Base-by-base conservation (phyloP, 2,113 vertebrate genomes). In the Lethenteron camtschaticum region DNA sequence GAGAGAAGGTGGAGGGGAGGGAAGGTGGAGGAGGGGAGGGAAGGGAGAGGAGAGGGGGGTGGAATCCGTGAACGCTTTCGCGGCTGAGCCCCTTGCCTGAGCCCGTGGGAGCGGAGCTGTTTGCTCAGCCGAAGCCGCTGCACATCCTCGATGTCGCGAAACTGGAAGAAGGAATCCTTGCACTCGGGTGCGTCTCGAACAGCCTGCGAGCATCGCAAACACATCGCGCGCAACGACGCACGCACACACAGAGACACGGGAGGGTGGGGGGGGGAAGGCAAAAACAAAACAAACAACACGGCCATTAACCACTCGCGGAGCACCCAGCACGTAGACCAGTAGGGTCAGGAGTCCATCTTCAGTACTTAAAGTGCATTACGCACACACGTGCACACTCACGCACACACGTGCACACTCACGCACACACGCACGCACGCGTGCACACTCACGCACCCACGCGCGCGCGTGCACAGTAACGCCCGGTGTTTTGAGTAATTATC, bases 131-230 rank as follows among this genome's bases (percentile, higher is more conserved):
- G 71, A 70, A 85, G 63, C 71, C 75, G 79, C 76, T 83, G 81
- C 76, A 83, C 76, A 74, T 85, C 82, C 78, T 83, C 75, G 76
- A 85, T 82, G 10, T 82, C 81, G 73, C 83, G 78, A 73, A 85
- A 85, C 68, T 84, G 78, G 78, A 85, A 84, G 79, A 85, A 85
- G 69, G 83, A 82, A 8, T 85, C 82, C 73, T 85, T 84, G 77
- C 82, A 84, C 75, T 85, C 82, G 1, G 83, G 73, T 85, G 83
- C 58, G 82, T 83, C 77, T 85, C 83, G 74, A 85, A 85, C 77
- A 85, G 78, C 78, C 83, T 85, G 81, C 80, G 71, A 60, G 12
- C 13, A 63, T 63, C 59, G 4, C 59, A 63, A 63, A 18, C 59
- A 13, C 4, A 63, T 18, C 59, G 59, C 59, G 13, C 59, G 41